Conservation (phyloP, 1,140 invertebrate species). For the Laupala kohalensis region DNA sequence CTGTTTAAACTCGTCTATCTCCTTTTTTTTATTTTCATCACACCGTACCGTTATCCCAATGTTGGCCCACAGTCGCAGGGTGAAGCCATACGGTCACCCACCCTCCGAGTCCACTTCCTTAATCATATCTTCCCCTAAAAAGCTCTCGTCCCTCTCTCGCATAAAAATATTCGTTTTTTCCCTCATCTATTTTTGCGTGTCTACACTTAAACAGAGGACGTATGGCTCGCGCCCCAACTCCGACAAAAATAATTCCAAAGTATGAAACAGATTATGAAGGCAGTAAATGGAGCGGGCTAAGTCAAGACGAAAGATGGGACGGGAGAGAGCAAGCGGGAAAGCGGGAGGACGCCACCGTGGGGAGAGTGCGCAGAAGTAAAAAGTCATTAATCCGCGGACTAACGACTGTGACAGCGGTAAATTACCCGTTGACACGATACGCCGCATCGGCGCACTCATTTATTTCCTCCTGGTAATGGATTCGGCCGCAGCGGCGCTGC, state of each 20-base stretch:
- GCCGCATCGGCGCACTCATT: constrained; percentile 7
- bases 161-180: neutral
- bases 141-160: no score
- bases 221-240: neutral
- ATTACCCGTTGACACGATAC: constrained; percentile 12
- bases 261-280: constrained; percentile 6
- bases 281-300: neutral
- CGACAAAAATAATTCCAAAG: neutral
- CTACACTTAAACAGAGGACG: neutral
- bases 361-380: constrained; percentile 1
- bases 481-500: neutral
- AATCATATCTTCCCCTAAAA: no score
- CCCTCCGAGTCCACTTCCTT: no score
- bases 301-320: neutral
- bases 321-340: neutral
- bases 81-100: no score
- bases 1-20: no score
- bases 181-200: neutral
- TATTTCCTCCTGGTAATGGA: constrained; percentile 12
- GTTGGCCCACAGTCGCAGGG: no score
- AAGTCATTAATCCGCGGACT: constrained; percentile 9
- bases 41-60: no score
- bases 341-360: neutral
- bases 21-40: no score
- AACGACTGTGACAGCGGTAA: constrained; percentile 11